Conservation (phyloP, 2,797 vertebrate genomes). For the Dipus sagitta region DNA sequence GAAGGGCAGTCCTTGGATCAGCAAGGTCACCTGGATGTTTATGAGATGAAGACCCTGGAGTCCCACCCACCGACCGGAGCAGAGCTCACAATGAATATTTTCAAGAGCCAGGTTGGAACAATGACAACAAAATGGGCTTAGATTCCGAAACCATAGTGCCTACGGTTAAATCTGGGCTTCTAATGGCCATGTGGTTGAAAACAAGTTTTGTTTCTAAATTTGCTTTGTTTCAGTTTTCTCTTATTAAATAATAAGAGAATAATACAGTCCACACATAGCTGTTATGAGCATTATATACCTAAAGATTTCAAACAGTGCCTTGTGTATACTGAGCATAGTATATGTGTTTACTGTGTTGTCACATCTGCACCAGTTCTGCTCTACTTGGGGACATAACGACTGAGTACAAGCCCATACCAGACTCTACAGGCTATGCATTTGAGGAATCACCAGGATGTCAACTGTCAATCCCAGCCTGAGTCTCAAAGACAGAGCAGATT, state of each 20-base stretch:
- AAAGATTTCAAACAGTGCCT: neutral
- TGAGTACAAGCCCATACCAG: neutral
- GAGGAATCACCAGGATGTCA: neutral
- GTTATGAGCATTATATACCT: neutral
- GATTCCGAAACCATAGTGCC: neutral
- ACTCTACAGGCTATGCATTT: neutral
- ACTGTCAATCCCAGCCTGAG: neutral
- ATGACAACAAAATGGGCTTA: no score
- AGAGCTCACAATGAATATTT: neutral
- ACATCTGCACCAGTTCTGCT: neutral
- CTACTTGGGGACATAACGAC: neutral
- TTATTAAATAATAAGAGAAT: neutral
- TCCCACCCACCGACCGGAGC: neutral
- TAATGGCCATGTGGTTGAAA: neutral
- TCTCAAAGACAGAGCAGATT: neutral
- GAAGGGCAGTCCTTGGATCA: neutral
- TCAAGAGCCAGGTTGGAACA: neutral
- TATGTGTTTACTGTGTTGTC: neutral
- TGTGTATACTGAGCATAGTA: fast-evolving
- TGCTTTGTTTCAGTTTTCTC: neutral
- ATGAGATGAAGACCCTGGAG: neutral
- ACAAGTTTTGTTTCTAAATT: neutral
- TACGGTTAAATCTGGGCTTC: neutral
- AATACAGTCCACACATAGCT: neutral
- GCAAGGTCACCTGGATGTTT: neutral